phyloP scores from a whole-genome alignment of 1,140 invertebrate species.

The Venturia canescens region DNA sequence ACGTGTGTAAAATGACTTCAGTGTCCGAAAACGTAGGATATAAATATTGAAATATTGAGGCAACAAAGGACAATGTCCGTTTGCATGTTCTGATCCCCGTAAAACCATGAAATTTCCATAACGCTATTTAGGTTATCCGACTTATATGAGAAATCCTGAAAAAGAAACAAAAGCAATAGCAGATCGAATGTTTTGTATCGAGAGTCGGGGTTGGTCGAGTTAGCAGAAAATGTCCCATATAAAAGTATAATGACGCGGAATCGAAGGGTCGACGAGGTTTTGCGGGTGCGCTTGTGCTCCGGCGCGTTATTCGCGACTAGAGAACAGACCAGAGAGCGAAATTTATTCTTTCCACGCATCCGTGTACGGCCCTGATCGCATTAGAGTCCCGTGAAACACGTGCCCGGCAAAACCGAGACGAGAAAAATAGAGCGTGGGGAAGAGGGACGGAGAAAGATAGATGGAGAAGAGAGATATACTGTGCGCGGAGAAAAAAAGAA shows the following conservation, averaged over 20 bases:
- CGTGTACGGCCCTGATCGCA: constrained; percentile 53
- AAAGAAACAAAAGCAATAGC: neutral
- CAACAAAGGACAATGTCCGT: neutral
- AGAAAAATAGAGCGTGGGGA: constrained; percentile 25
- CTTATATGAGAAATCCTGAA: neutral
- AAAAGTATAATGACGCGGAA: constrained; percentile 33
- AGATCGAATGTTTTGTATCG: neutral
- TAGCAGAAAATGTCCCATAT: constrained; percentile 12
- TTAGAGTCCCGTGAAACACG: constrained; percentile 59
- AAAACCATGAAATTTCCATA: neutral
- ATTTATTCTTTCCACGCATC: constrained; percentile 61
- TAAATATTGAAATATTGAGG: neutral
- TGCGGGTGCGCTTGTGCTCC: constrained; percentile 53
- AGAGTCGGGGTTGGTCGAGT: neutral
- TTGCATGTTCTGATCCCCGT: neutral
- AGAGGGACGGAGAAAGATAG: constrained; percentile 36
- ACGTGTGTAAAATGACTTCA: neutral
- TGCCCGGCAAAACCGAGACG: constrained; percentile 48
- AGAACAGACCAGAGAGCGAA: constrained; percentile 36
- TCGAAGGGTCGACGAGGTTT: neutral
- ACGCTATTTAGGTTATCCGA: neutral
- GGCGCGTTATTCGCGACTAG: constrained; percentile 49
- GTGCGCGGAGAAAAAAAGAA: constrained; percentile 40
- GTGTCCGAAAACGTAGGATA: neutral
- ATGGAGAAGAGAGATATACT: neutral